A percentile compares a stretch with the other conserved stretches of the same genome.
phyloP scores from a whole-genome alignment of 1,140 invertebrate species.

The Chymomyza costata region DNA sequence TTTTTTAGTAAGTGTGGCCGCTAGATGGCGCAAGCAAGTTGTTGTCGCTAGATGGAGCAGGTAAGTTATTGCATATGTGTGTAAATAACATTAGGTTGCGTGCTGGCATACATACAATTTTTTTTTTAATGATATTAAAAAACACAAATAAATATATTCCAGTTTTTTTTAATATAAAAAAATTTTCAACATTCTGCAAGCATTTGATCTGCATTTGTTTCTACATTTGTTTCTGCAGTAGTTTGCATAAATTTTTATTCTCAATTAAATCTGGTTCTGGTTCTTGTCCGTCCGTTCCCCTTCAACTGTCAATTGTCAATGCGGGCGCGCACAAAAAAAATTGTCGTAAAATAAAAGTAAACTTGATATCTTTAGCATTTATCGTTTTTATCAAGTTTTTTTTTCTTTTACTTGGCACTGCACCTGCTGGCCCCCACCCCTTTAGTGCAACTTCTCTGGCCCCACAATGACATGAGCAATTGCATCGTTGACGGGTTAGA shows the following conservation, averaged over 20 bases:
- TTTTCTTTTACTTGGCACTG: conserved; percentile 6
- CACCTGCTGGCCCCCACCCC: conserved; percentile 16
- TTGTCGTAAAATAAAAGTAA: no score
- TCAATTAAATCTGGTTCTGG: conserved; percentile 63
- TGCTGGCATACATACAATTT: not conserved
- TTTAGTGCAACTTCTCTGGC: not conserved
- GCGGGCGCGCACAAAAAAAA: conserved; percentile 17
- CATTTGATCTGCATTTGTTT: conserved; percentile 44
- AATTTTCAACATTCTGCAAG: not conserved
- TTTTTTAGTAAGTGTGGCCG: no score
- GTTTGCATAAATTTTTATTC: conserved; percentile 68
- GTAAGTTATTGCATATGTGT: no score
- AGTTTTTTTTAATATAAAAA: conserved; percentile 10
- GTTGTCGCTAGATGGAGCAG: no score
- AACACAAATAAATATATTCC: no score
- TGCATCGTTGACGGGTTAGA: no score
- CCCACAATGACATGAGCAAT: no score
- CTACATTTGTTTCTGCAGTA: conserved; percentile 43
- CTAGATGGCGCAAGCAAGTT: no score
- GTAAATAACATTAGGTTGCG: no score
- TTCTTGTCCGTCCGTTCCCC: conserved; percentile 1
- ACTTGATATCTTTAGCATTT: conserved; percentile 34
- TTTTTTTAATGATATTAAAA: conserved; percentile 16
- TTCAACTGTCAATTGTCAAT: conserved; percentile 53
- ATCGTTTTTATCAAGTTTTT: conserved; percentile 18